Evolutionary conservation across 2,888 invertebrate species (phyloP).

Genomic region (Megalurothrips usitatus): DNA sequence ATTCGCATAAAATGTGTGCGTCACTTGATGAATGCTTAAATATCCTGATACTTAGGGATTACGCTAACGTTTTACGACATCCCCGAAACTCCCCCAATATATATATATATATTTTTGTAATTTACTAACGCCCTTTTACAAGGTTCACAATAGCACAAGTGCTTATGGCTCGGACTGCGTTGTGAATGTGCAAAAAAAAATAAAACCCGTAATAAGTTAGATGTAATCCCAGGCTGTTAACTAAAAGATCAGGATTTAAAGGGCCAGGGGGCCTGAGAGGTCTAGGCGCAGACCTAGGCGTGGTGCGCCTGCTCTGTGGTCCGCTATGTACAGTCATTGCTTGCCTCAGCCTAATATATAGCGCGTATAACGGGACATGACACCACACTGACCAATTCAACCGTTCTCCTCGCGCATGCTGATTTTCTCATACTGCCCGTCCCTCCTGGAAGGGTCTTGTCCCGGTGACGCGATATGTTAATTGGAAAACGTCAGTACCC

Average conservation of each 20-base stretch:
- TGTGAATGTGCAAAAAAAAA: slow-evolving; percentile 12
- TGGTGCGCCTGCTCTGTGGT: slow-evolving; percentile 21
- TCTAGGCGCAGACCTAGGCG: neutral
- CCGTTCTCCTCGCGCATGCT: slow-evolving; percentile 7
- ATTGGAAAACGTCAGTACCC: neutral
- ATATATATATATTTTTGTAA: slow-evolving; percentile 26
- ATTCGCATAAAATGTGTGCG: slow-evolving; percentile 1
- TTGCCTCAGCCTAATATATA: slow-evolving; percentile 8
- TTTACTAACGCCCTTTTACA: slow-evolving; percentile 25
- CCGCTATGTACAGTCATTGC: slow-evolving; percentile 17
- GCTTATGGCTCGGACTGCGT: neutral
- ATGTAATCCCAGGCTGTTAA: slow-evolving; percentile 14
- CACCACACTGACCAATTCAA: slow-evolving; percentile 4
- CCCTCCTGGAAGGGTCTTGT: neutral
- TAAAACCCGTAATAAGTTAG: slow-evolving; percentile 2
- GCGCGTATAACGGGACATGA: neutral
- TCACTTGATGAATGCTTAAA: neutral
- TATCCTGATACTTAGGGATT: slow-evolving; percentile 13
- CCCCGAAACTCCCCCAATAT: slow-evolving; percentile 5
- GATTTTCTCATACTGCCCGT: slow-evolving; percentile 11
- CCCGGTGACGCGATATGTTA: neutral
- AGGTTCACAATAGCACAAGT: slow-evolving; percentile 18
- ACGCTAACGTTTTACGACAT: slow-evolving; percentile 13
- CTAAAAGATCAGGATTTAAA: slow-evolving; percentile 20
- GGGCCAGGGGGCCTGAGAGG: neutral